These are phyloP conservation scores for Merops nubicus DNA, from an alignment of 2,113 vertebrate species.

Conservation along the genomic window DNA sequence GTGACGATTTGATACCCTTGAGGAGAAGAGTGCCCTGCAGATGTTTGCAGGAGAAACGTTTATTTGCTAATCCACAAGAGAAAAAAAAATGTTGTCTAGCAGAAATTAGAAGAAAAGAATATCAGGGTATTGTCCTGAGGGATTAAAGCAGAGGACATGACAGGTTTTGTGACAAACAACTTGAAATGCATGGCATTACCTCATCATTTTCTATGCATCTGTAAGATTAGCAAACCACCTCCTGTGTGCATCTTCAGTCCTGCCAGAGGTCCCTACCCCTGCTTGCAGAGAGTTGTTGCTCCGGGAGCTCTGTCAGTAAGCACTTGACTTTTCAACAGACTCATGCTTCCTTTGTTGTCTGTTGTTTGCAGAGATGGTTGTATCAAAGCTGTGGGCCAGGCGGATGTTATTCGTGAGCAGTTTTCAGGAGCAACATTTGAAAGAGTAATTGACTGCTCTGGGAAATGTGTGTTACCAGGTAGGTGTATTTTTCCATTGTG, in stretches of 20 bases:
- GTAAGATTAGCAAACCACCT: not conserved
- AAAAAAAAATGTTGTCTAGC: not conserved
- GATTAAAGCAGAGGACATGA: not conserved
- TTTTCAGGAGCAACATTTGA: conserved; percentile 84
- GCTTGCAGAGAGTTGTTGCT: not conserved
- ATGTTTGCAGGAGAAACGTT: not conserved
- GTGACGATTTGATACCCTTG: fast-evolving
- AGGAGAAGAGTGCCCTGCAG: not conserved
- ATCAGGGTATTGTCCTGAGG: not conserved
- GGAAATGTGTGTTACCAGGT: conserved; percentile 93
- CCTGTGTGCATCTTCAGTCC: not conserved
- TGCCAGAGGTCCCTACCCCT: not conserved
- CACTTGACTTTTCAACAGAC: not conserved
- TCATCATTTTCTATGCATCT: not conserved
- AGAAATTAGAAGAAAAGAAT: not conserved
- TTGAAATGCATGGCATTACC: not conserved
- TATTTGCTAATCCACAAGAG: not conserved
- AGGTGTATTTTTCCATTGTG: not conserved
- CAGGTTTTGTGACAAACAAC: fast-evolving
- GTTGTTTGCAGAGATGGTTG: conserved; percentile 82
- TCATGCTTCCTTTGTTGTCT: not conserved
- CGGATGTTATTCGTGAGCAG: conserved; percentile 76
- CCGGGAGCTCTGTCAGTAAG: not conserved
- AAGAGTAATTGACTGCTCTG: conserved; percentile 87
- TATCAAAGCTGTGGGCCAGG: conserved; percentile 86